Base-by-base conservation (phyloP, 2,888 invertebrate species). In the Pachycephus smyrnensis region DNA sequence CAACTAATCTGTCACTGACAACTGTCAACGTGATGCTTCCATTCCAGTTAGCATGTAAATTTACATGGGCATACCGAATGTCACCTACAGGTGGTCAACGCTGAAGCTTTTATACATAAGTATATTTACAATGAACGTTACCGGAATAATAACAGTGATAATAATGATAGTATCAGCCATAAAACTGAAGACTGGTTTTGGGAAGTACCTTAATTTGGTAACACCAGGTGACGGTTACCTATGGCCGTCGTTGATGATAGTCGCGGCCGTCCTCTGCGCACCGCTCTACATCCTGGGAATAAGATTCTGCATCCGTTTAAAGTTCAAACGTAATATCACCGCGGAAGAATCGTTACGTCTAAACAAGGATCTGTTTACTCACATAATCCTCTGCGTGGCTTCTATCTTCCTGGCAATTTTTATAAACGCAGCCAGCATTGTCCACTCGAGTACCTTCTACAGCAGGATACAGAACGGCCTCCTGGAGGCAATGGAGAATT, bases 401-500 rank as follows among this genome's bases (percentile, higher is more conserved):
- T 86, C 86, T 1, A 81, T 82, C 4, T 77, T 82, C 30, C 71
- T 85, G 68, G 80, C 84, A 15, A 73, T 82, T 1, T 71, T 80
- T 1, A 35, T 81, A 6, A 85, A 83, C 75, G 83, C 78, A 1
- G 82, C 82, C 9, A 79, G 82, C 30, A 75, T 74, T 73, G 76
- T 31, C 76, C 78, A 55, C 55, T 78, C 79, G 79, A 69, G 71
- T 33, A 81, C 78, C 9, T 81, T 84, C 35, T 79, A 83, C 11
- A 77, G 79, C 37, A 55, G 32, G 4, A 69, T 36, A 33, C 73
- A 84, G 76, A 93, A 94, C 69, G 94, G 94, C 0, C 93, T 94
- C 77, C 92, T 92, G 0, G 93, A 93, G 82, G 94, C 94, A 0
- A 94, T 95, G 93, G 89, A 92, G 30, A 92, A 93, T 75, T 95